Evolutionary conservation across 2,797 vertebrate species (phyloP), one percentile per base, ranked within the genome.

Genomic region (Labeo calbasu): DNA sequence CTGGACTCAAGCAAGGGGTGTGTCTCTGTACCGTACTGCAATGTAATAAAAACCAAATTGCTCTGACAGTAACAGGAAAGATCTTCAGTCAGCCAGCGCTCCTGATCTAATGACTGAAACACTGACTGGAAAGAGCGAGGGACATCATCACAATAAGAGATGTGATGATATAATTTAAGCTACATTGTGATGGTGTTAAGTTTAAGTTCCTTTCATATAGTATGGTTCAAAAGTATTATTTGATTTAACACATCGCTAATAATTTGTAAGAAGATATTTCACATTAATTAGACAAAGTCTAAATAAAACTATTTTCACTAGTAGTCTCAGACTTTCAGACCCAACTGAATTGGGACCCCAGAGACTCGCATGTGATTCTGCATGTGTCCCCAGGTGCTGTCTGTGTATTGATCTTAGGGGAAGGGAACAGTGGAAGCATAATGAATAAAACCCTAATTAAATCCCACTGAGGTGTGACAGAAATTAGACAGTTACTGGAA

Each of bases 91-190:
- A 75, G 78, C 28, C 8, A 53, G 19, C 1, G 48, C 32, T 15
- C 21, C 12, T 75, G n/a, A 50, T 72, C 43, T 68, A 28, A 70
- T 70, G 65, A 59, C 63, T 17, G 17, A 55, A 48, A 36, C 65
- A 48, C 7, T 84, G 76, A 63, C 76, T 71, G 83, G 76, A 84
- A 72, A 79, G 32, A 65, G 46, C 71, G 66, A 40, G 68, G 23
- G 15, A 17, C 12, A 84, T 14, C 66, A 72, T 40, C 57, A 76
- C n/a, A 43, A 21, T 55, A 53, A 53, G 7, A 73, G 21, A 73
- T n/a, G 3, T 21, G 28, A 84, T 84, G 65, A 84, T 59, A 15
- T 50, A 21, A 84, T 65, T 25, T 32, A 83, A 11, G 19, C 82
- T 51, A 50, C 28, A 71, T 2, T 72, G 40, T 10, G 61, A 2